Percentiles rank a stretch among this genome's conserved stretches.
phyloP scores from a whole-genome alignment of 2,113 vertebrate species.

The Lamprologus lemairii region DNA sequence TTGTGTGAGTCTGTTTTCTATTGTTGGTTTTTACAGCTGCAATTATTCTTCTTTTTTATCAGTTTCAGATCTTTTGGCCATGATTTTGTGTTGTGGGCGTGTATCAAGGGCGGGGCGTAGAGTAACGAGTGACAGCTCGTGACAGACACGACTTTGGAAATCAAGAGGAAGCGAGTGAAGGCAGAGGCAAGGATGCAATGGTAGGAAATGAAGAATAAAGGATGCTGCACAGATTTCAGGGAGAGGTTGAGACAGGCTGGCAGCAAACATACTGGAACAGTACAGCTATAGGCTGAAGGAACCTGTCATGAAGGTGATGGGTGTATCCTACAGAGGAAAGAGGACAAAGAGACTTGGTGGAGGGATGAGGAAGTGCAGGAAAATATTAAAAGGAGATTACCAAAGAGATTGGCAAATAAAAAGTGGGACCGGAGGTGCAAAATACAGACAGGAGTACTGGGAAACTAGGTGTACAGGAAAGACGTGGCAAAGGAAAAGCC shows the following conservation, averaged over 20 bases:
- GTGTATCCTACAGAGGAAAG: neutral
- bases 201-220: neutral
- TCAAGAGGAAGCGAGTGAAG: neutral
- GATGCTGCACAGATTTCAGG: neutral
- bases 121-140: neutral
- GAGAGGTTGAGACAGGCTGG: neutral
- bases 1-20: neutral
- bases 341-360: neutral
- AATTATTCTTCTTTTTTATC: neutral
- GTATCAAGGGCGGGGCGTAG: neutral
- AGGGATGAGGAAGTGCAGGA: neutral
- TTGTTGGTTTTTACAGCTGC: neutral
- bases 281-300: neutral
- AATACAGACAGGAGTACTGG: neutral
- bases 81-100: neutral
- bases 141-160: neutral
- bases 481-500: neutral
- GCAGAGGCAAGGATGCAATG: neutral
- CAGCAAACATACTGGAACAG: neutral
- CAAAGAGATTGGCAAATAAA: neutral
- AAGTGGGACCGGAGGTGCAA: neutral
- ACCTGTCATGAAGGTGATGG: neutral
- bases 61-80: neutral
- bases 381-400: neutral
- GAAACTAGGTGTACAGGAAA: neutral